A percentile compares a stretch with the other conserved stretches of the same genome.
phyloP scores from a whole-genome alignment of 2,797 vertebrate species.

The Caiman crocodilus region DNA sequence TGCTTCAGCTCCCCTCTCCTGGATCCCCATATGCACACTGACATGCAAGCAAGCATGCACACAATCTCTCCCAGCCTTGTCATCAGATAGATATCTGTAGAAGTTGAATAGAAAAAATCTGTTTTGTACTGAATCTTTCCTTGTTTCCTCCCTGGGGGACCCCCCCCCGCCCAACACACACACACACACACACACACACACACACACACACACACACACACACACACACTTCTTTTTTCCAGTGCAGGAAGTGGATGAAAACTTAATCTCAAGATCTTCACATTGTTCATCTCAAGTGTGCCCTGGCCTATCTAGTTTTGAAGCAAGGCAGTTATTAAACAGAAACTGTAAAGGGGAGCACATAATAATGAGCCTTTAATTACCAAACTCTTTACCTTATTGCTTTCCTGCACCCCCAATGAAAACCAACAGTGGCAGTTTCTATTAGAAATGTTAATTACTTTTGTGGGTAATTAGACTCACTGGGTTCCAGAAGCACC shows the following conservation, averaged over 20 bases:
- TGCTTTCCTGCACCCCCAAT: constrained; percentile 60
- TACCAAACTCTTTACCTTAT: constrained; percentile 74
- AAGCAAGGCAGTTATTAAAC: constrained; percentile 61
- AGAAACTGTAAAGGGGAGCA: constrained; percentile 49
- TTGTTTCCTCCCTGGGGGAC: constrained; percentile 3
- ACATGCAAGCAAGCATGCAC: no score
- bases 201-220: no score
- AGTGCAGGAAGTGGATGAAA: not conserved
- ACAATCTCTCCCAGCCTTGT: not conserved
- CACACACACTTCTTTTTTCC: no score
- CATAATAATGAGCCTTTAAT: constrained; percentile 75
- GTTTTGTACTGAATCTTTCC: constrained; percentile 3
- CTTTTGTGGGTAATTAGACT: constrained; percentile 78
- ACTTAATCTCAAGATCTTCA: constrained; percentile 16
- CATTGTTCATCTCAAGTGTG: not conserved
- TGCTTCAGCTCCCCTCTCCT: no score
- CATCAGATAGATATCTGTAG: not conserved
- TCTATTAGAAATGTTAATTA: constrained; percentile 81
- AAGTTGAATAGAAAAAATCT: not conserved
- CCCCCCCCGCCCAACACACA: no score
- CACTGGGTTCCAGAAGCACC: constrained; percentile 56
- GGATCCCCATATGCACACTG: no score
- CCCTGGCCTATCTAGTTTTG: constrained; percentile 35
- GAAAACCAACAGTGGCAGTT: constrained; percentile 75
- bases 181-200: no score